Percentiles rank a stretch among this genome's conserved stretches.
These are phyloP conservation scores for Crocodylus rhombifer DNA, from an alignment of 2,797 vertebrate genomes.

Conservation along the genomic window DNA sequence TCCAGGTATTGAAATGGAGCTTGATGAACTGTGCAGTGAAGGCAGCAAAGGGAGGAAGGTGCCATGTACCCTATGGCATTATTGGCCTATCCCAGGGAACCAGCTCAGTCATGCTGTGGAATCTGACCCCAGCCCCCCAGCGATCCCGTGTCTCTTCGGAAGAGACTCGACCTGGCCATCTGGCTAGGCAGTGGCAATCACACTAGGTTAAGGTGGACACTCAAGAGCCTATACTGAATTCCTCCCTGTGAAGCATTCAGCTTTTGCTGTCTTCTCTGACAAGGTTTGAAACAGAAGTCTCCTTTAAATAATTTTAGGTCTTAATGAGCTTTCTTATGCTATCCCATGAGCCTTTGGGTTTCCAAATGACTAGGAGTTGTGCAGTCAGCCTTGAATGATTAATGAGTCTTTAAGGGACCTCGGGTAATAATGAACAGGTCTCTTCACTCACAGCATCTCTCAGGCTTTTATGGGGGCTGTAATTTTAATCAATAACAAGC, in stretches of 20 bases:
- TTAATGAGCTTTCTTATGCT: constrained; percentile 19
- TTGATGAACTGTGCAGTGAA: rapidly evolving
- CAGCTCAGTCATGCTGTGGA: background rate
- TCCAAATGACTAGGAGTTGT: background rate
- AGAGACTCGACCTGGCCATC: background rate
- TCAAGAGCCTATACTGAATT: background rate
- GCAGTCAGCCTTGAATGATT: constrained; percentile 53
- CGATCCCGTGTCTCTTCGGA: background rate
- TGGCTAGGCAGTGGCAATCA: background rate
- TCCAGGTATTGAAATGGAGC: rapidly evolving
- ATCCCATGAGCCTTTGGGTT: constrained; percentile 8
- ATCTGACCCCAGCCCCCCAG: background rate
- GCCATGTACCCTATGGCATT: background rate
- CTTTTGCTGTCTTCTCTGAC: background rate
- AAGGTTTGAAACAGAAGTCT: background rate
- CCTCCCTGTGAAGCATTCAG: background rate
- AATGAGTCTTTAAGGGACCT: constrained; percentile 60
- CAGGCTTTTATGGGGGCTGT: background rate
- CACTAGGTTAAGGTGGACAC: background rate
- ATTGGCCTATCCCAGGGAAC: background rate
- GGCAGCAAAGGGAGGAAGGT: background rate
- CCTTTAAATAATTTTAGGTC: constrained; percentile 45
- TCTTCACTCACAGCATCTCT: constrained; percentile 17
- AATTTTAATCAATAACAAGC: background rate
- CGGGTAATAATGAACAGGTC: constrained; percentile 35